Conservation (phyloP, 2,113 vertebrate genomes). For the Brachyistius frenatus region DNA sequence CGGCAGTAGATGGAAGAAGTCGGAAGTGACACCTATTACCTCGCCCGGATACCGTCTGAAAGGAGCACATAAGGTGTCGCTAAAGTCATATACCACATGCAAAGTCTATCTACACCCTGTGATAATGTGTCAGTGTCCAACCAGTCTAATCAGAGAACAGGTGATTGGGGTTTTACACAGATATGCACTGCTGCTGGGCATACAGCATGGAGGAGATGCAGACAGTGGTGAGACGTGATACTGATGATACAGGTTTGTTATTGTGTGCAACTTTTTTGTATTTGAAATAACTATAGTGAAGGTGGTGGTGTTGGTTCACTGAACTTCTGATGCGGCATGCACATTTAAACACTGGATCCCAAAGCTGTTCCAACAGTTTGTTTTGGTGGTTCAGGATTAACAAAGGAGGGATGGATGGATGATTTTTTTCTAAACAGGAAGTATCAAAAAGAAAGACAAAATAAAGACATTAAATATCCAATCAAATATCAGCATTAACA, state of each 20-base stretch:
- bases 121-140: conserved; percentile 11
- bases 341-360: too few species aligned
- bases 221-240: too few species aligned
- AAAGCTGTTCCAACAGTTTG: too few species aligned
- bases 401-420: too few species aligned
- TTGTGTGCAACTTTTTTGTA: background rate
- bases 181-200: background rate
- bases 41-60: conserved; percentile 14
- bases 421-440: too few species aligned
- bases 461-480: too few species aligned
- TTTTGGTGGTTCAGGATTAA: too few species aligned
- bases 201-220: background rate
- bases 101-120: conserved; percentile 2
- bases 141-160: background rate
- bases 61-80: background rate
- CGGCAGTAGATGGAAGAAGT: background rate
- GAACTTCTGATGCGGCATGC: too few species aligned
- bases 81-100: conserved; percentile 6
- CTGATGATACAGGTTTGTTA: background rate
- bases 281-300: too few species aligned
- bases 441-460: too few species aligned
- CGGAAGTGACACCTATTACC: conserved; percentile 14
- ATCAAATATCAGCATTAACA: too few species aligned
- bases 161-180: conserved; percentile 13
- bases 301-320: too few species aligned